Evolutionary conservation across 2,113 vertebrate species (phyloP).

Genomic region (Dicentrarchus labrax): DNA sequence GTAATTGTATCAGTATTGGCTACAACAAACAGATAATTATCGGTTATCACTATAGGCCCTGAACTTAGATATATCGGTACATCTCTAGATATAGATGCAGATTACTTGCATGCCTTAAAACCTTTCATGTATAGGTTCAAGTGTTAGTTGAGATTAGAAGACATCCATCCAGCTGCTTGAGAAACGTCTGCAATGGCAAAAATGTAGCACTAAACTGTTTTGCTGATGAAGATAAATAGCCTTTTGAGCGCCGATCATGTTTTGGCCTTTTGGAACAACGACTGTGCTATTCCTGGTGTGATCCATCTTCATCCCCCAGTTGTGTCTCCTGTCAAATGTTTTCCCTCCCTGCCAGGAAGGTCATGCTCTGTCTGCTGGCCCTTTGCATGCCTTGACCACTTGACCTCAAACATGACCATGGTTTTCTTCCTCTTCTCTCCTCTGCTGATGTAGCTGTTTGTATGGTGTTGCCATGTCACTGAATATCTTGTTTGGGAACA

Average conservation of each 20-base stretch:
- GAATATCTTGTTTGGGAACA: neutral
- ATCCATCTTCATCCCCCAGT: conserved; percentile 57
- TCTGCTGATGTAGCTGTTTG: neutral
- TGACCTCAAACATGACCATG: conserved; percentile 39
- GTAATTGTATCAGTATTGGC: too few relatives aligned
- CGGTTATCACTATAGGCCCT: too few relatives aligned
- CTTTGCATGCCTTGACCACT: conserved; percentile 26
- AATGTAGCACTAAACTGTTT: conserved; percentile 59
- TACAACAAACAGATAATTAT: too few relatives aligned
- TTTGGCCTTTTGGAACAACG: conserved; percentile 39
- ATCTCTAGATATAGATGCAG: too few relatives aligned
- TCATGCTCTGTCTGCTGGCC: conserved; percentile 39
- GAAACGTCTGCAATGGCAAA: conserved; percentile 32
- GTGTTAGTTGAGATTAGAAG: neutral
- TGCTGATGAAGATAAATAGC: conserved; percentile 34
- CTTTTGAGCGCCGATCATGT: conserved; percentile 25
- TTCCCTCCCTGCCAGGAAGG: conserved; percentile 37
- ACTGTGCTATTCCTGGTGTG: conserved; percentile 38
- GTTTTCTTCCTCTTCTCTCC: neutral
- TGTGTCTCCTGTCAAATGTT: conserved; percentile 46
- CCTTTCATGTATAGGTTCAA: neutral
- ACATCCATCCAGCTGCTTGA: neutral
- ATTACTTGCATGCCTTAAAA: neutral
- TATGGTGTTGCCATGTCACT: neutral
- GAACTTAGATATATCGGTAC: too few relatives aligned